Percentiles rank a stretch among this genome's conserved stretches.
These are phyloP conservation scores for Linepithema humile DNA, from an alignment of 1,140 invertebrate genomes.

Conservation along the genomic window DNA sequence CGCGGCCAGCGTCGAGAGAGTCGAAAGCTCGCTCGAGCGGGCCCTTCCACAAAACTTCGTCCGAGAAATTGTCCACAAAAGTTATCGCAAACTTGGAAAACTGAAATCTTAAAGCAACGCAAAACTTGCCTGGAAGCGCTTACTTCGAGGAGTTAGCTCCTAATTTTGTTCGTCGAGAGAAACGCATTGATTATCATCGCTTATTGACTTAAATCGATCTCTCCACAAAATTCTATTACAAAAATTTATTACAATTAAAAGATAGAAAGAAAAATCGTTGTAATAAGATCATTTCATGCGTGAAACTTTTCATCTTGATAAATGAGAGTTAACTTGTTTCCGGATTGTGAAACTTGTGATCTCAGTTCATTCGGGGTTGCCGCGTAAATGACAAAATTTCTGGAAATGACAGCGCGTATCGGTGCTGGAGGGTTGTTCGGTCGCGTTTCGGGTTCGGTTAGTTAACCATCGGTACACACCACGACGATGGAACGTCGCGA, in stretches of 20 bases:
- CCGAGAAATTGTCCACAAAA: background rate
- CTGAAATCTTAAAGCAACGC: background rate
- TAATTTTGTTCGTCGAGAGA: constrained; percentile 17
- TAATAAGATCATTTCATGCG: too few species aligned
- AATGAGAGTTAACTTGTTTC: background rate
- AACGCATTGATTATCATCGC: background rate
- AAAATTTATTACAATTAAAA: background rate
- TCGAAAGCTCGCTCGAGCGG: constrained; percentile 19
- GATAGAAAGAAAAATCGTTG: too few species aligned
- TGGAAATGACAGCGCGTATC: background rate
- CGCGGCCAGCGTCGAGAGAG: constrained; percentile 1
- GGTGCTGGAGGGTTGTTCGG: background rate
- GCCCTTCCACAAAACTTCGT: background rate
- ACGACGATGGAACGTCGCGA: constrained; percentile 72
- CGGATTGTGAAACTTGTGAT: too few species aligned
- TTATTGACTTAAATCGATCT: background rate
- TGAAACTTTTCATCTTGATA: too few species aligned
- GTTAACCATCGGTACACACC: constrained; percentile 25
- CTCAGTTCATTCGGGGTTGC: background rate
- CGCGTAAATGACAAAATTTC: background rate
- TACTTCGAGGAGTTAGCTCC: background rate
- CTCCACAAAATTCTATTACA: background rate
- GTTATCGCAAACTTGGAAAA: constrained; percentile 5
- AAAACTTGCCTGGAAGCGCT: background rate
- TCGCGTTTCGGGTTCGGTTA: constrained; percentile 46